phyloP scores from a whole-genome alignment of 2,797 vertebrate species.

The Pseudomugil tenellus region DNA sequence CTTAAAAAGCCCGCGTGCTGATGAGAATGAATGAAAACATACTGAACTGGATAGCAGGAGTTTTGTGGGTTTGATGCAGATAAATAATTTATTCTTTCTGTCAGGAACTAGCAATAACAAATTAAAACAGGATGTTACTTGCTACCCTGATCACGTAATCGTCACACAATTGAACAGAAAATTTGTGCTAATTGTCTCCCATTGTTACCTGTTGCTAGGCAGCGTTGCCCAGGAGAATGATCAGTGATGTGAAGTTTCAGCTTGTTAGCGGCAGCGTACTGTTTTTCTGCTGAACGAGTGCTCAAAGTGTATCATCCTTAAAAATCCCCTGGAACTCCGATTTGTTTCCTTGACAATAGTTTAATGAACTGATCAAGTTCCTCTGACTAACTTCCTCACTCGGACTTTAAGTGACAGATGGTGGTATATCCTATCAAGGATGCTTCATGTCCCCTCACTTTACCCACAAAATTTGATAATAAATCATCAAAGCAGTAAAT shows the following conservation, averaged over 20 bases:
- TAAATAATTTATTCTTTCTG: background rate
- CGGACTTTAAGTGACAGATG: background rate
- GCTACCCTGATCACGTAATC: slow-evolving; percentile 4
- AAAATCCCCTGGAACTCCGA: slow-evolving; percentile 2
- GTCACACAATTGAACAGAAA: slow-evolving; percentile 18
- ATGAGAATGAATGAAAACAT: no score
- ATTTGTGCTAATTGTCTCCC: slow-evolving; percentile 22
- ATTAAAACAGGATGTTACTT: slow-evolving; percentile 10
- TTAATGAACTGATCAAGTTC: slow-evolving; percentile 28
- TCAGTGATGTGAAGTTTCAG: slow-evolving; percentile 5
- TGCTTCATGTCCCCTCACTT: background rate
- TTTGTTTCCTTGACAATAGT: background rate
- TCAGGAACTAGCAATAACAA: slow-evolving; percentile 2
- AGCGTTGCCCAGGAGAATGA: background rate
- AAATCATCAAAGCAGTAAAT: background rate
- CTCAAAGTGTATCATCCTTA: background rate
- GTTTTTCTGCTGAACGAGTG: background rate
- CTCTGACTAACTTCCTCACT: slow-evolving; percentile 20
- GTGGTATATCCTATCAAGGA: no score
- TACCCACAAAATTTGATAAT: background rate
- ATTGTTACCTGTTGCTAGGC: slow-evolving; percentile 39
- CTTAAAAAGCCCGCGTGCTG: no score
- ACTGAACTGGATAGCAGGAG: no score
- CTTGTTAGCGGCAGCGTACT: no score
- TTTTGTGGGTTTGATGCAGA: no score